Evolutionary conservation across 2,797 vertebrate species (phyloP).

Genomic region (Echeneis naucrates): DNA sequence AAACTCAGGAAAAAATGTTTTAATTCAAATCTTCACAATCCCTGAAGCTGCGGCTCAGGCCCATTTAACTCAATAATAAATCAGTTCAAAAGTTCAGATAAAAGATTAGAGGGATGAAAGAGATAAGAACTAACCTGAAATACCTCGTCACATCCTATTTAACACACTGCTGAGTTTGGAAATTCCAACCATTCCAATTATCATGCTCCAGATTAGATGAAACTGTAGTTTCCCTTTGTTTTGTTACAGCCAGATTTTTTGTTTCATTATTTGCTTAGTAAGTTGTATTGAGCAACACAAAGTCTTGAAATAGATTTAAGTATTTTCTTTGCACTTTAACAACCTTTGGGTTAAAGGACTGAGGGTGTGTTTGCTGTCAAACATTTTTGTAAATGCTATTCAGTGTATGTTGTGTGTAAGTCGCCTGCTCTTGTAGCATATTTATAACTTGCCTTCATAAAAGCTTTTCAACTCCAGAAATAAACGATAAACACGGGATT

Average conservation of each 20-base stretch:
- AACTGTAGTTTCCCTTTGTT: background rate
- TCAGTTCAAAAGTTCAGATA: background rate
- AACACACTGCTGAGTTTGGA: conserved; percentile 20
- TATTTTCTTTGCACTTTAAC: conserved; percentile 2
- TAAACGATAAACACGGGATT: too few relatives aligned
- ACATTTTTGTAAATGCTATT: background rate
- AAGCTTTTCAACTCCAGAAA: too few relatives aligned
- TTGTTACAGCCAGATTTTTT: background rate
- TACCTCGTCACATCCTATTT: background rate
- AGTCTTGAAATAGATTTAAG: background rate
- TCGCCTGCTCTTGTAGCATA: background rate
- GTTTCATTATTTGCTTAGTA: background rate
- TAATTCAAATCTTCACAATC: conserved; percentile 8
- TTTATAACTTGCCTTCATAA: background rate
- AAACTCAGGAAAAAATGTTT: background rate
- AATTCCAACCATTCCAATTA: conserved; percentile 29
- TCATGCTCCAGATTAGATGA: background rate
- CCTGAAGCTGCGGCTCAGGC: background rate
- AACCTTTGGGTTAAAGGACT: background rate
- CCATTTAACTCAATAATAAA: conserved; percentile 8
- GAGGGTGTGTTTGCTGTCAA: too few relatives aligned
- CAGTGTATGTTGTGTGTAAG: background rate
- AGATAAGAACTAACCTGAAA: conserved; percentile 4
- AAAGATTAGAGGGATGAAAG: conserved; percentile 3
- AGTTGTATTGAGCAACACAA: background rate